Percentiles rank a stretch among this genome's conserved stretches.
These are phyloP conservation scores for Ctenicera cuprea DNA, from an alignment of 2,888 invertebrate genomes.

Conservation along the genomic window DNA sequence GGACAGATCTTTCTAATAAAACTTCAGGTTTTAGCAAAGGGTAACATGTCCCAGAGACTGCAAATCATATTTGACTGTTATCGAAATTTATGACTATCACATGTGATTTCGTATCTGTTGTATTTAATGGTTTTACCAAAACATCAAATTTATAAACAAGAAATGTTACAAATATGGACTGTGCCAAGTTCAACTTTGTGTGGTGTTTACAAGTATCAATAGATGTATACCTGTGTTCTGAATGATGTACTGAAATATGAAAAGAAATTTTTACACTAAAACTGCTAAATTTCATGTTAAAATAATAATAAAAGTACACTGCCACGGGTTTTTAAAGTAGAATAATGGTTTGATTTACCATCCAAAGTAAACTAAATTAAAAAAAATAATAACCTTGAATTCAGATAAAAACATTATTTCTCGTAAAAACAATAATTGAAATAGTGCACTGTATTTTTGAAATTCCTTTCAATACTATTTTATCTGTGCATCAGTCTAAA, in stretches of 20 bases:
- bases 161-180: background rate
- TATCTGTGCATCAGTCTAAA: too few relatives aligned
- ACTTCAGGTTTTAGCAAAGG: constrained; percentile 2
- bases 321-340: constrained; percentile 26
- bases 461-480: too few relatives aligned
- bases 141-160: constrained; percentile 3
- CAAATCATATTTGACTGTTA: constrained; percentile 19
- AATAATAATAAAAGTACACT: constrained; percentile 28
- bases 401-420: background rate
- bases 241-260: background rate
- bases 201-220: constrained; percentile 11
- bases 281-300: background rate
- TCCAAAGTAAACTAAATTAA: background rate
- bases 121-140: background rate
- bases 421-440: background rate
- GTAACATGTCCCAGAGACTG: constrained; percentile 3
- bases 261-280: constrained; percentile 3
- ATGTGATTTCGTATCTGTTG: constrained; percentile 17
- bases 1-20: constrained; percentile 5
- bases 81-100: constrained; percentile 9
- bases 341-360: constrained; percentile 3
- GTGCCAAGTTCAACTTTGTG: constrained; percentile 21
- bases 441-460: constrained; percentile 7
- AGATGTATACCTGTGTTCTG: background rate
- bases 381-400: background rate